phyloP scores from a whole-genome alignment of 2,888 invertebrate species.

The Strigamia transsilvanica region DNA sequence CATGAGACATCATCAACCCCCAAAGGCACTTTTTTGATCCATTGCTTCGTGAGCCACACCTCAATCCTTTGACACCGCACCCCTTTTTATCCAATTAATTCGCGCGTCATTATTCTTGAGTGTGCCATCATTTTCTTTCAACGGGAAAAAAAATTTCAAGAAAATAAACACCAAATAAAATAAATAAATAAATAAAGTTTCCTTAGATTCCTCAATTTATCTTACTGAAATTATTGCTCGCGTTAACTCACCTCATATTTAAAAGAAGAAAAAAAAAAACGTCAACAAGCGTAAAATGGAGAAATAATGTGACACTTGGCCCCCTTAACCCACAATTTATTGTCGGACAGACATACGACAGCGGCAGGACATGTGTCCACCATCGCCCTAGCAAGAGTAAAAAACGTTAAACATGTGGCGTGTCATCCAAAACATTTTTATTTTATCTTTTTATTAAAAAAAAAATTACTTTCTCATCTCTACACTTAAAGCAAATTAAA shows the following conservation, averaged over 20 bases:
- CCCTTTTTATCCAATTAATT: conserved; percentile 38
- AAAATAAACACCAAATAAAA: conserved; percentile 2
- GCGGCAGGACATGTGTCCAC: conserved; percentile 1
- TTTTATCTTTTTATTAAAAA: not conserved
- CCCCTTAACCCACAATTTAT: conserved; percentile 10
- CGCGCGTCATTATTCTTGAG: conserved; percentile 23
- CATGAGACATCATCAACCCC: conserved; percentile 16
- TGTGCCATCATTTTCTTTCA: conserved; percentile 4
- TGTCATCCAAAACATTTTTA: not conserved
- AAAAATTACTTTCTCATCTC: not conserved
- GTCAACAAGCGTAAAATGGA: conserved; percentile 1
- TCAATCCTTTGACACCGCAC: conserved; percentile 42
- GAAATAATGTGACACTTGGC: conserved; percentile 1
- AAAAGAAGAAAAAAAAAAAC: not conserved
- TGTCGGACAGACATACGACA: not conserved
- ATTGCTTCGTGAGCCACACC: conserved; percentile 40
- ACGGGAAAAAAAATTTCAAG: not conserved
- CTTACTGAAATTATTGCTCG: conserved; percentile 12
- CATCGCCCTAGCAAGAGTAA: not conserved
- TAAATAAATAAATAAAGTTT: not conserved
- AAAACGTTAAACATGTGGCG: conserved; percentile 20
- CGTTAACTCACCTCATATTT: not conserved
- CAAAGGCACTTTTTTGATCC: not conserved
- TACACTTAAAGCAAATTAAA: not conserved
- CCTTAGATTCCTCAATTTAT: conserved; percentile 8